These are phyloP conservation scores for Gallinago solitaria DNA, from an alignment of 2,797 vertebrate genomes.

Conservation along the genomic window DNA sequence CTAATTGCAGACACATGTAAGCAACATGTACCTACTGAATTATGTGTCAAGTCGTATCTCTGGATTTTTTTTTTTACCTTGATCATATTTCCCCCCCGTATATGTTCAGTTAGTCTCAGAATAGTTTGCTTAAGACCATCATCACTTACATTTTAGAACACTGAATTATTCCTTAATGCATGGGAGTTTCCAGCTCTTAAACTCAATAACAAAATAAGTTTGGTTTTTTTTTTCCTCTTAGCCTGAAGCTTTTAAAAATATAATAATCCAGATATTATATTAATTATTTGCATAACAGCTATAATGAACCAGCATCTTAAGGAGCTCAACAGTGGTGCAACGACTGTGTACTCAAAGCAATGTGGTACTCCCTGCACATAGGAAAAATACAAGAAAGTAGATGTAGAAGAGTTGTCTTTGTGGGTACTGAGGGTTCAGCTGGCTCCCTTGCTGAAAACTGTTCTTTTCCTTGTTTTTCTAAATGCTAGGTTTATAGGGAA, in stretches of 20 bases:
- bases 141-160: background rate
- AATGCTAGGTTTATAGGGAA: constrained; percentile 85
- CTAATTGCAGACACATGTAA: background rate
- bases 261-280: background rate
- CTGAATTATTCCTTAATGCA: background rate
- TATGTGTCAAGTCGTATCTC: background rate
- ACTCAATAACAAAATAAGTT: background rate
- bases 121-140: background rate
- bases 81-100: accelerated
- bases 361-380: accelerated
- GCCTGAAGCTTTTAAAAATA: background rate
- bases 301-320: background rate
- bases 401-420: background rate
- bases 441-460: background rate
- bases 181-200: background rate
- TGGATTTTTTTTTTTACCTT: background rate
- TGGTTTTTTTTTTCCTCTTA: background rate
- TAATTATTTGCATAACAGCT: background rate
- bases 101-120: background rate
- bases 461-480: background rate
- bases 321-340: background rate
- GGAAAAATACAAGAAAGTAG: background rate
- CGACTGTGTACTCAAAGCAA: background rate
- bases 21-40: background rate
- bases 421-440: accelerated